Conservation (phyloP, 2,797 vertebrate species). For the Pangasius mekongensis region DNA sequence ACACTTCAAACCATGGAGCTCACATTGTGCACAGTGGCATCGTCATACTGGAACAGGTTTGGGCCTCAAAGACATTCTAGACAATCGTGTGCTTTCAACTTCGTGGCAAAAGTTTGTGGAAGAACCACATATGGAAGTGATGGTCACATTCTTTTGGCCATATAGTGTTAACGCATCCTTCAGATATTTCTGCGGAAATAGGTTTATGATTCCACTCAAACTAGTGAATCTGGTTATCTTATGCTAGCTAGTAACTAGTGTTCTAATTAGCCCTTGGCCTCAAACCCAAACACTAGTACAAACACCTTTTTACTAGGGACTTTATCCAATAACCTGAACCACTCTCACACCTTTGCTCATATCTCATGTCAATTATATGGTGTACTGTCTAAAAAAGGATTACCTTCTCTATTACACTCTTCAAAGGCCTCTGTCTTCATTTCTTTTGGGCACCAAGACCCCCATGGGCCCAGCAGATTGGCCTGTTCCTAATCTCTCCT, state of each 20-base stretch:
- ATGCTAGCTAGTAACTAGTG: neutral
- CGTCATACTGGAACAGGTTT: no score
- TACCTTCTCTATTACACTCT: neutral
- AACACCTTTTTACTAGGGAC: neutral
- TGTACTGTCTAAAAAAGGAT: neutral
- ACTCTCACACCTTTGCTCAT: neutral
- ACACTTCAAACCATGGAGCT: neutral
- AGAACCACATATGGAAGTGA: neutral
- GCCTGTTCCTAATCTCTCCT: constrained; percentile 35
- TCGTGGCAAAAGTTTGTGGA: neutral
- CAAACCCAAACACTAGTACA: neutral
- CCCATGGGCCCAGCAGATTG: neutral
- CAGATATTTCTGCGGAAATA: neutral
- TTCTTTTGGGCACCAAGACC: constrained; percentile 21
- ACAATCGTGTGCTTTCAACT: neutral
- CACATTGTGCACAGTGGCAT: neutral
- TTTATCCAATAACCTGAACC: neutral
- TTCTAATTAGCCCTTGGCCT: neutral
- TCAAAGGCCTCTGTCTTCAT: constrained; percentile 6
- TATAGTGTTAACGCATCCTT: neutral
- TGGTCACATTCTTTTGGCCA: neutral
- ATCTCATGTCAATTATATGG: neutral
- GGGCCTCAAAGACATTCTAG: neutral
- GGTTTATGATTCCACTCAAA: neutral
- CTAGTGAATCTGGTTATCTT: neutral